phyloP scores from a whole-genome alignment of 2,113 vertebrate species.

The Anguilla rostrata region DNA sequence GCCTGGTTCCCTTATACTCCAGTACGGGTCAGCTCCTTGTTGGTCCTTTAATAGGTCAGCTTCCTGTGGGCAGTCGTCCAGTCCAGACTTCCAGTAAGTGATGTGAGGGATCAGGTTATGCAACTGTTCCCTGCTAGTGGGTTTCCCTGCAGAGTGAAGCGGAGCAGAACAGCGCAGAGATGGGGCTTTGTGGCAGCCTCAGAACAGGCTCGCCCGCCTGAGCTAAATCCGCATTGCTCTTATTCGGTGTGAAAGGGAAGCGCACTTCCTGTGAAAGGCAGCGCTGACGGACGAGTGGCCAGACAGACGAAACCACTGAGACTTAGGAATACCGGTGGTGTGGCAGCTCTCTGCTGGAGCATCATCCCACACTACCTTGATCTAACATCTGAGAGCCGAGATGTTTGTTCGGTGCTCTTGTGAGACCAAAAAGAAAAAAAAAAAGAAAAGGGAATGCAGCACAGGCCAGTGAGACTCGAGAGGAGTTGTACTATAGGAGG shows the following conservation, averaged over 20 bases:
- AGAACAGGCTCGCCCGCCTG: background rate
- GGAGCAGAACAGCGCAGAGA: background rate
- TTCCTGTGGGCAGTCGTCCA: conserved; percentile 7
- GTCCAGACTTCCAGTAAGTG: background rate
- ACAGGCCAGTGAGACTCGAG: background rate
- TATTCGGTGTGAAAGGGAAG: background rate
- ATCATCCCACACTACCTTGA: background rate
- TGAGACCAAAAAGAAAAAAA: background rate
- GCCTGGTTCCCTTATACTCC: background rate
- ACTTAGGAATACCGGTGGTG: background rate
- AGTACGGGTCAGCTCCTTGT: background rate
- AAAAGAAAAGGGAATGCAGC: background rate
- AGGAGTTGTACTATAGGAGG: background rate
- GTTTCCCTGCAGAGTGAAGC: background rate
- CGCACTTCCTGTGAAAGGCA: background rate
- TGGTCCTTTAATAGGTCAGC: background rate
- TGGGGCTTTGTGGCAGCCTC: background rate
- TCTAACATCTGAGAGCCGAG: background rate
- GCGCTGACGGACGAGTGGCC: background rate
- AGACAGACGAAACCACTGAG: background rate
- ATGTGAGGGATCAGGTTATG: background rate
- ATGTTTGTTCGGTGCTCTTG: background rate
- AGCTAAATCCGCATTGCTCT: background rate
- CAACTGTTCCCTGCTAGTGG: background rate
- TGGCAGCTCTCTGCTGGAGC: background rate